A percentile compares a stretch with the other conserved stretches of the same genome.
Evolutionary conservation across 2,113 vertebrate genomes (phyloP).

Genomic region (Lutjanus erythropterus): DNA sequence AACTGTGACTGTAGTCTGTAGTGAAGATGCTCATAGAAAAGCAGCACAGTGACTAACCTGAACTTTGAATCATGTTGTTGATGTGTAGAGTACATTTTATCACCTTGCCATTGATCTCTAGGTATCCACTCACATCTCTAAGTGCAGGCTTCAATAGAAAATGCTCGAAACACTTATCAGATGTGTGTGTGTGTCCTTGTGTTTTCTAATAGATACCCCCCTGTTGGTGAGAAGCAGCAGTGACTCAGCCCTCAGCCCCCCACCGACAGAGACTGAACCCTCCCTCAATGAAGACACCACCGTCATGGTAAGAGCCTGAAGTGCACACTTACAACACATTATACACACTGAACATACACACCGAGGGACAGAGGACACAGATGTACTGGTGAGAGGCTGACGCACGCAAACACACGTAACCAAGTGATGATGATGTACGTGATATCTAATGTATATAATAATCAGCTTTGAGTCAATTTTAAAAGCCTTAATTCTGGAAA

Average conservation of each 20-base stretch:
- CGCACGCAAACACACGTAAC: neutral
- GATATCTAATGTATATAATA: neutral
- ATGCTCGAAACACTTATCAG: neutral
- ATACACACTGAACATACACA: neutral
- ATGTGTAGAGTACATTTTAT: neutral
- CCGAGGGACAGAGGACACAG: neutral
- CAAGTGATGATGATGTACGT: too few species aligned
- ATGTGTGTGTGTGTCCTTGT: constrained; percentile 14
- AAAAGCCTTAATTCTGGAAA: neutral
- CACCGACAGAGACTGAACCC: constrained; percentile 81
- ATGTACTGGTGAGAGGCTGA: neutral
- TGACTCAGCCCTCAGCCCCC: constrained; percentile 88
- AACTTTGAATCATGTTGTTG: neutral
- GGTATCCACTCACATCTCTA: neutral
- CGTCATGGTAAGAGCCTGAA: constrained; percentile 63
- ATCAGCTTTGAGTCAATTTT: neutral
- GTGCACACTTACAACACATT: neutral
- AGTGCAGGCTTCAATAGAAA: neutral
- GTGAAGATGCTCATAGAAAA: neutral
- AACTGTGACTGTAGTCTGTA: neutral
- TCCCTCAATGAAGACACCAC: constrained; percentile 77
- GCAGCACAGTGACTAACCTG: neutral
- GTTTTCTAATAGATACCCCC: constrained; percentile 88
- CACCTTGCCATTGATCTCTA: neutral
- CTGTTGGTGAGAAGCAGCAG: constrained; percentile 97